Evolutionary conservation across 2,888 invertebrate genomes (phyloP).

Genomic region (Psococerastis gibbosa): DNA sequence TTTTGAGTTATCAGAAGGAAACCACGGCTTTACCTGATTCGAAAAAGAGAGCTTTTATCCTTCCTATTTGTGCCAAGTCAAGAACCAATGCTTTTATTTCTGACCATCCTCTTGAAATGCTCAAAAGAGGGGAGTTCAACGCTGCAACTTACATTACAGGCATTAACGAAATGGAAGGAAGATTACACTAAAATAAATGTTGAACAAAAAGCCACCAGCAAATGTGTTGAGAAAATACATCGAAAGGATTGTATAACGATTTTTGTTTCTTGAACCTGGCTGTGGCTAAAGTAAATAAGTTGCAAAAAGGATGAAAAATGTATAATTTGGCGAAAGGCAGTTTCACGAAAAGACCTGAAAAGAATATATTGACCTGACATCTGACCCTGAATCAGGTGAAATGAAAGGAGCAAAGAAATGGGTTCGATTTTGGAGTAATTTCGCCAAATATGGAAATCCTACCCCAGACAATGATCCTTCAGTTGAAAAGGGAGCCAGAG

Average conservation of each 20-base stretch:
- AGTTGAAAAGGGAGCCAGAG: neutral
- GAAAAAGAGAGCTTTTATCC: conserved; percentile 11
- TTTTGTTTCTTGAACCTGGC: conserved; percentile 21
- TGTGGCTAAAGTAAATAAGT: conserved; percentile 21
- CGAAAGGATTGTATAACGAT: conserved; percentile 23
- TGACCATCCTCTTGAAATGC: conserved; percentile 16
- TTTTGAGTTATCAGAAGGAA: too few relatives aligned
- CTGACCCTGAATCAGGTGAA: neutral
- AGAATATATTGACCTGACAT: conserved; percentile 21
- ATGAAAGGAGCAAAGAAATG: neutral
- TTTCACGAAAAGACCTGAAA: conserved; percentile 24
- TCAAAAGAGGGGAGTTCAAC: conserved; percentile 17
- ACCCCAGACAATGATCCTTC: neutral
- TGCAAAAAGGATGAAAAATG: conserved; percentile 25
- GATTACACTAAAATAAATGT: conserved; percentile 16
- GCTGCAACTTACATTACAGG: conserved; percentile 18
- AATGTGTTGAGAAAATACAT: conserved; percentile 6
- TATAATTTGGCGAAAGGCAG: conserved; percentile 28
- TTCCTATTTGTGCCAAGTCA: conserved; percentile 20
- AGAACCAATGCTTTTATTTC: conserved; percentile 17
- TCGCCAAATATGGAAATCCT: conserved; percentile 4
- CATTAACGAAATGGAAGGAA: conserved; percentile 14
- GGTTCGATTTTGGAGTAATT: conserved; percentile 2
- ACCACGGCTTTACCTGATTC: conserved; percentile 23
- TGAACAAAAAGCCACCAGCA: conserved; percentile 8